A percentile compares a stretch with the other conserved stretches of the same genome.
Conservation (phyloP, 2,797 vertebrate genomes). For the Gymnopithys bicolor region DNA sequence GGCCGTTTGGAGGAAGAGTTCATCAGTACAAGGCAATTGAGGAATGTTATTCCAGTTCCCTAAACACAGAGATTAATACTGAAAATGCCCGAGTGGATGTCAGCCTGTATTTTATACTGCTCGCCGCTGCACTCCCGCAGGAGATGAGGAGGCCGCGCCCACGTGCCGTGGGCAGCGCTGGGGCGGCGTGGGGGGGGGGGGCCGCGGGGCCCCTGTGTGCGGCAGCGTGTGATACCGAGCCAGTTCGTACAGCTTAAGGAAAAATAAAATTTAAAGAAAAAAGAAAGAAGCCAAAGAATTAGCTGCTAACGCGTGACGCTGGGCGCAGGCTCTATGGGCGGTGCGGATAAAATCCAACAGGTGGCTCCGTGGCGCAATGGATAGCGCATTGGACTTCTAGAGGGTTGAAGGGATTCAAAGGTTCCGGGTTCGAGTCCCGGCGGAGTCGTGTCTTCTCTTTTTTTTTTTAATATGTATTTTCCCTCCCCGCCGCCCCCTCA, state of each 20-base stretch:
- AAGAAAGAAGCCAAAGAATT: fast-evolving
- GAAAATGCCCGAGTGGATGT: not conserved
- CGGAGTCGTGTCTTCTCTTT: slow-evolving; percentile 73
- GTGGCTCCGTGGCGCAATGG: slow-evolving; percentile 99
- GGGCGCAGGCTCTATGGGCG: slow-evolving; percentile 17
- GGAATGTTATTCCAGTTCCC: not conserved
- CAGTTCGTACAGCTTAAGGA: fast-evolving
- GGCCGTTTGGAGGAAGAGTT: not conserved
- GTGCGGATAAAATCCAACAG: slow-evolving; percentile 77
- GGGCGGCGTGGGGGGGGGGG: too few relatives aligned
- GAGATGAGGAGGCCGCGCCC: fast-evolving
- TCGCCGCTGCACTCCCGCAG: too few relatives aligned
- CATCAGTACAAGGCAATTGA: not conserved
- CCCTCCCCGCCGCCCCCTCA: fast-evolving
- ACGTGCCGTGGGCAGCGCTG: not conserved
- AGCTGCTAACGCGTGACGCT: fast-evolving
- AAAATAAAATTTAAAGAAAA: fast-evolving
- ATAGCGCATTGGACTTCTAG: slow-evolving; percentile 98
- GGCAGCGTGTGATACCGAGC: fast-evolving
- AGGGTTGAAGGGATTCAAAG: slow-evolving; percentile 85
- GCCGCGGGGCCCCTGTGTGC: fast-evolving
- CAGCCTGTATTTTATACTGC: not conserved
- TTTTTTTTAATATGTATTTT: not conserved
- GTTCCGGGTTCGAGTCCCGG: slow-evolving; percentile 90
- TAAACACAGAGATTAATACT: not conserved